A percentile compares a stretch with the other conserved stretches of the same genome.
Evolutionary conservation across 2,113 vertebrate genomes (phyloP).

Genomic region (Cephalopholis sonnerati): DNA sequence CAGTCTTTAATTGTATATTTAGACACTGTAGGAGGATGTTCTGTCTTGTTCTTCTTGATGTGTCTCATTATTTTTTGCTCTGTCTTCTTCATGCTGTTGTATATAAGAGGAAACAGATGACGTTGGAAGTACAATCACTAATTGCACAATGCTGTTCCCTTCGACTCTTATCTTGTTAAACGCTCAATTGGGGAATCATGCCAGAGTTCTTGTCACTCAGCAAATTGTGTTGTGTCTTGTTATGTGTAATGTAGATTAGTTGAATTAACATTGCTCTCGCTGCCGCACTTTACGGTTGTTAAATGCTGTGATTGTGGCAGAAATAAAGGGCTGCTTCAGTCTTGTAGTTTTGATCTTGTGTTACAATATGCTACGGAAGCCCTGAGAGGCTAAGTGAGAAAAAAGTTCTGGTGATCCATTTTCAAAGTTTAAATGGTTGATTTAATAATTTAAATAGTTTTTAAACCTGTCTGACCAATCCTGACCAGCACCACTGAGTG

Average conservation of each 20-base stretch:
- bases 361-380: not conserved
- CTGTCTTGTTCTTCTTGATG: not conserved
- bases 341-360: not conserved
- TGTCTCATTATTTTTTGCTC: constrained; percentile 37
- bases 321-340: not conserved
- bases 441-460: no score
- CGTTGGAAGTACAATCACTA: constrained; percentile 29
- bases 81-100: constrained; percentile 7
- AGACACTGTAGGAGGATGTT: constrained; percentile 18
- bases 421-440: no score
- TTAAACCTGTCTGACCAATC: no score
- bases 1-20: constrained; percentile 48
- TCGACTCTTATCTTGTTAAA: constrained; percentile 32
- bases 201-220: constrained; percentile 29
- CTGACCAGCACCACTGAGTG: no score
- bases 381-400: not conserved
- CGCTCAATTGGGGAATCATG: constrained; percentile 19
- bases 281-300: not conserved
- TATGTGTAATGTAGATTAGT: not conserved
- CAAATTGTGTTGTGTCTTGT: constrained; percentile 22
- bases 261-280: not conserved
- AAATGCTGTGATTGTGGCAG: not conserved
- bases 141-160: constrained; percentile 43
- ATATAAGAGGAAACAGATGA: constrained; percentile 16
- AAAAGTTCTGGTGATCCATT: not conserved